Conservation (phyloP, 2,888 invertebrate species). For the Polietes domitor region DNA sequence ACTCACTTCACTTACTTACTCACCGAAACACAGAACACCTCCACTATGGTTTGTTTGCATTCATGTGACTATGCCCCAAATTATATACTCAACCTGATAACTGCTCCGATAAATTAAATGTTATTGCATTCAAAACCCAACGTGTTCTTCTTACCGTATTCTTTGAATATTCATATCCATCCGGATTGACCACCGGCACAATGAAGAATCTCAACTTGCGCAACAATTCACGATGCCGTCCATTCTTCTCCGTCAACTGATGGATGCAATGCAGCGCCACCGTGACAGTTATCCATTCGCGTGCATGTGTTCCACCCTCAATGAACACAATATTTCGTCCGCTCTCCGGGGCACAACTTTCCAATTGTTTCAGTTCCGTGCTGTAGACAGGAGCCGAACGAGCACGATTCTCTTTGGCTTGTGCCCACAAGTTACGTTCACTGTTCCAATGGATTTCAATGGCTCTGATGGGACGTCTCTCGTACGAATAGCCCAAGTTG, state of each 20-base stretch:
- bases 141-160: conserved; percentile 81
- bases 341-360: conserved; percentile 44
- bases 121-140: too few relatives aligned
- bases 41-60: too few relatives aligned
- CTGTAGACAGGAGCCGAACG: conserved; percentile 56
- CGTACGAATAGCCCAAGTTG: conserved; percentile 77
- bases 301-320: conserved; percentile 83
- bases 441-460: conserved; percentile 78
- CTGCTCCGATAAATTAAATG: too few relatives aligned
- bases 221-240: conserved; percentile 81
- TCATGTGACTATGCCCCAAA: too few relatives aligned
- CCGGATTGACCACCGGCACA: conserved; percentile 86
- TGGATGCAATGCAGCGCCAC: conserved; percentile 84
- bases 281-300: conserved; percentile 86
- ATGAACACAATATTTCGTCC: conserved; percentile 77
- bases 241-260: conserved; percentile 82
- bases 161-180: conserved; percentile 86
- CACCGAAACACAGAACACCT: too few relatives aligned
- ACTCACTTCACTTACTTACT: too few relatives aligned
- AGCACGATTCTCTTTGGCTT: conserved; percentile 55
- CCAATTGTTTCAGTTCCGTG: conserved; percentile 6
- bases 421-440: conserved; percentile 68
- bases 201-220: conserved; percentile 85
- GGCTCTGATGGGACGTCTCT: conserved; percentile 75
- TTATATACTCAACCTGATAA: too few relatives aligned